Evolutionary conservation across 2,113 vertebrate genomes (phyloP).

Genomic region (Henicopernis longicauda): DNA sequence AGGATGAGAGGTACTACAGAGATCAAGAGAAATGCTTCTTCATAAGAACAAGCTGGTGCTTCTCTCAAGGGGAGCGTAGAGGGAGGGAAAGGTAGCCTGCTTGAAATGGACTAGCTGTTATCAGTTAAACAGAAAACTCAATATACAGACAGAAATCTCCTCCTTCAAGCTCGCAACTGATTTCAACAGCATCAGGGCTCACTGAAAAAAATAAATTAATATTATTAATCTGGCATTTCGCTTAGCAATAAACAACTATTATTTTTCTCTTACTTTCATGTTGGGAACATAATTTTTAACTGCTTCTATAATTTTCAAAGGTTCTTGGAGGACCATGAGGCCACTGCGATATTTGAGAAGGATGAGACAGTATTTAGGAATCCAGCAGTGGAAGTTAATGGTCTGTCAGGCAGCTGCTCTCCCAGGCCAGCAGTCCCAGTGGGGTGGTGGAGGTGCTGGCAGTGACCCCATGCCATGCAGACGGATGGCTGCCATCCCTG

Average conservation of each 20-base stretch:
- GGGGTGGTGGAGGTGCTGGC: background rate
- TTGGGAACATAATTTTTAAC: background rate
- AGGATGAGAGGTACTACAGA: slow-evolving; percentile 34
- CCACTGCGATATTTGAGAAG: background rate
- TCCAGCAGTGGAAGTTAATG: background rate
- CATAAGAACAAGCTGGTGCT: background rate
- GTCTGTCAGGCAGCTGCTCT: too few species aligned
- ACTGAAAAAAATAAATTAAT: background rate
- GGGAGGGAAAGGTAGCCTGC: background rate
- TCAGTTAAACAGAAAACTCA: background rate
- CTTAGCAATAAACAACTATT: background rate
- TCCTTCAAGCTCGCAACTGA: background rate
- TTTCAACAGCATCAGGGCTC: background rate
- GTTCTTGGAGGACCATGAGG: rapidly evolving
- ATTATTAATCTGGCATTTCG: background rate
- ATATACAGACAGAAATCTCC: background rate
- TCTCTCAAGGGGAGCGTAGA: background rate
- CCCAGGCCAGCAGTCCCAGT: too few species aligned
- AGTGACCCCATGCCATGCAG: rapidly evolving
- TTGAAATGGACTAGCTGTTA: background rate
- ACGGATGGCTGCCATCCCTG: too few species aligned
- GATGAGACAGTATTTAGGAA: background rate
- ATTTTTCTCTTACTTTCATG: background rate
- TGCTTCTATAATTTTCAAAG: background rate
- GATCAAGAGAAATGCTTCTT: slow-evolving; percentile 31